These are phyloP conservation scores for Cynopterus brachyotis DNA, from an alignment of 2,113 vertebrate genomes.

Conservation along the genomic window DNA sequence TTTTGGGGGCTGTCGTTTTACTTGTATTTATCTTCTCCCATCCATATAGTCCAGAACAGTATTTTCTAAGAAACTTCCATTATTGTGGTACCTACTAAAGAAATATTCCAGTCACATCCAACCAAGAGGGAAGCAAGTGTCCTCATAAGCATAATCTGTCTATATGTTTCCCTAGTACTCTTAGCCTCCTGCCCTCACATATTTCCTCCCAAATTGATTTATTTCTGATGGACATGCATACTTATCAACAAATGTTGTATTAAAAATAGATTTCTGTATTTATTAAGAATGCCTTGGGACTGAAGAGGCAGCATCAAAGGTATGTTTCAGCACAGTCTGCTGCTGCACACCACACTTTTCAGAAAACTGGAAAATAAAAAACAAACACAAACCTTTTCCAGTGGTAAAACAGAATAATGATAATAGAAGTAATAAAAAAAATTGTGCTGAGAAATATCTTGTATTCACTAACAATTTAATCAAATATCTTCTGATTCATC, in stretches of 20 bases:
- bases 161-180: neutral
- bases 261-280: constrained; percentile 31
- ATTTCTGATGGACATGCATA: constrained; percentile 1
- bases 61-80: neutral
- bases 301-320: neutral
- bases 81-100: neutral
- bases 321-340: neutral
- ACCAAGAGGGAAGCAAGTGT: neutral
- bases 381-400: neutral
- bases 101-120: neutral
- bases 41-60: neutral
- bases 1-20: neutral
- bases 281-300: neutral
- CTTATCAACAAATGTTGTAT: constrained; percentile 34
- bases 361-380: neutral
- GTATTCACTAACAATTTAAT: neutral
- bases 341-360: neutral
- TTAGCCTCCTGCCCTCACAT: neutral
- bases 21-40: neutral
- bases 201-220: constrained; percentile 13
- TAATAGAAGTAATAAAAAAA: neutral
- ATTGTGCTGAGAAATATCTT: neutral
- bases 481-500: neutral
- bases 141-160: neutral
- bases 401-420: neutral